Conservation (phyloP, 2,888 invertebrate genomes). For the Uropetala carovei region DNA sequence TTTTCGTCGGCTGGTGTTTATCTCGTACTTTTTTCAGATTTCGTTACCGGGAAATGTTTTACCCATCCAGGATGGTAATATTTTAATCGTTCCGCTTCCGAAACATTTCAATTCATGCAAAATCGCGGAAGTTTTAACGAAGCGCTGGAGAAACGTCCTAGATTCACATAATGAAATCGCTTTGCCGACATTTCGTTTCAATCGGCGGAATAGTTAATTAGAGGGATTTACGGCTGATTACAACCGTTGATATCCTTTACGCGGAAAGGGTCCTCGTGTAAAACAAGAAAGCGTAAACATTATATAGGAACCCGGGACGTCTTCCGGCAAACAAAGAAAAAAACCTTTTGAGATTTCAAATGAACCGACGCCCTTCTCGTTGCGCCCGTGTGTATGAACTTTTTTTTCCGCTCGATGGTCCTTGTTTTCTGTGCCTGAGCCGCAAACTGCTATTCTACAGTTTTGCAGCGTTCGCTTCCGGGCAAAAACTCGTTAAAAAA, state of each 20-base stretch:
- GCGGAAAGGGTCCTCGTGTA: not conserved
- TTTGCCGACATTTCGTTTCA: no score
- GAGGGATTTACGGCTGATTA: not conserved
- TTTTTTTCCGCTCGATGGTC: slow-evolving; percentile 37
- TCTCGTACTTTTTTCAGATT: no score
- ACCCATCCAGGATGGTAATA: no score
- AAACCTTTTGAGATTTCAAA: slow-evolving; percentile 21
- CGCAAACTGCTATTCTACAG: slow-evolving; percentile 45
- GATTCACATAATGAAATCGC: no score
- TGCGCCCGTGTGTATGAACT: slow-evolving; percentile 45
- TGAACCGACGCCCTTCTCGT: not conserved
- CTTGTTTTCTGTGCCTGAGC: slow-evolving; percentile 42
- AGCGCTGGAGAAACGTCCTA: no score
- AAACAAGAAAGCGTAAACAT: slow-evolving; percentile 13
- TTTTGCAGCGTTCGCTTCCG: slow-evolving; percentile 40
- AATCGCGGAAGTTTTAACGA: no score
- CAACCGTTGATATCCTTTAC: not conserved
- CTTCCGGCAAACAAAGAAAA: not conserved
- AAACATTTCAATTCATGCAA: no score
- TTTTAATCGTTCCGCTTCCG: no score
- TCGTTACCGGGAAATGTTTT: no score
- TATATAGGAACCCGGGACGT: not conserved
- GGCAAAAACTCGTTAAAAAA: slow-evolving; percentile 62
- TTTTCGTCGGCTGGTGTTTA: no score
- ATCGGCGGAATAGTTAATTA: no score